A percentile compares a stretch with the other conserved stretches of the same genome.
These are phyloP conservation scores for Notarius quadriscutis DNA, from an alignment of 2,113 vertebrate genomes.

Conservation along the genomic window DNA sequence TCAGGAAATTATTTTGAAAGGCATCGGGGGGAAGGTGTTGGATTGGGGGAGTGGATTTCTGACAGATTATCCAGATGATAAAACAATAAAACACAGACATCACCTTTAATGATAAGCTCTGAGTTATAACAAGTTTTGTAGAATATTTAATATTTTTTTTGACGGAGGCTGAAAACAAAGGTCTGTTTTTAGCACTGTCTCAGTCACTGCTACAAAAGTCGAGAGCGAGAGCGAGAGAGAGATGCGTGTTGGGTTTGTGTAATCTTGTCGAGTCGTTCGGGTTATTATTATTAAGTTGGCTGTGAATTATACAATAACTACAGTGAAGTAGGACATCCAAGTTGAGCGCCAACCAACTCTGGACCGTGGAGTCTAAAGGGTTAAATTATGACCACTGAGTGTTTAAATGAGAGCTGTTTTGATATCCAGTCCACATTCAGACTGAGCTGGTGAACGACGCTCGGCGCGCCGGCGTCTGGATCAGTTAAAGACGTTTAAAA, in stretches of 20 bases:
- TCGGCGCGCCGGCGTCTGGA: neutral
- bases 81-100: neutral
- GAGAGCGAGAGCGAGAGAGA: neutral
- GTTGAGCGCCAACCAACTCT: too few relatives aligned
- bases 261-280: neutral
- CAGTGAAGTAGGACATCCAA: neutral
- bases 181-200: constrained; percentile 12
- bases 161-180: neutral
- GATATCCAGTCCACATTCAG: neutral
- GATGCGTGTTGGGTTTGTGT: constrained; percentile 8
- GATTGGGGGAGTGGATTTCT: neutral
- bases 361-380: neutral
- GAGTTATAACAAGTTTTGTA: neutral
- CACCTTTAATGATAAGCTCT: neutral
- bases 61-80: constrained; percentile 1
- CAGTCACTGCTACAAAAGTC: neutral
- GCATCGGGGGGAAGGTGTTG: neutral
- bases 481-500: neutral
- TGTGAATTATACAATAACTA: neutral
- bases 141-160: neutral
- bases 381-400: neutral
- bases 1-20: constrained; percentile 32
- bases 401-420: neutral
- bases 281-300: neutral
- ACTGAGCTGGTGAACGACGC: neutral